Evolutionary conservation across 2,113 vertebrate genomes (phyloP), one percentile per base, ranked within the genome.

Genomic region (Neolamprologus sp.): DNA sequence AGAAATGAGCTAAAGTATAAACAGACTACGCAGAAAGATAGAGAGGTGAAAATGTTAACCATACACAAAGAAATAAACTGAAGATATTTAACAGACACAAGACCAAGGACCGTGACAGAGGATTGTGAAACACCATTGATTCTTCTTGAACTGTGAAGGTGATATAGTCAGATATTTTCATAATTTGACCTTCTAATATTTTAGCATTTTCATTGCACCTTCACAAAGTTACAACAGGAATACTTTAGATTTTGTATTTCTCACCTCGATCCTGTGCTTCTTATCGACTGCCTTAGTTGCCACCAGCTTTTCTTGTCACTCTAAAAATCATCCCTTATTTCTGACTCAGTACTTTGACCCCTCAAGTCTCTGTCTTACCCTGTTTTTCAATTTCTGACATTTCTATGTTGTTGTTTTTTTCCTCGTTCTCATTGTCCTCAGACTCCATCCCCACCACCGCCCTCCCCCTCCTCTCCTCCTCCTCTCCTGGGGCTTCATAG

Each of bases 321-420:
- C 57, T 85, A 28, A 87, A 90, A 88, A 58, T 14, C 13, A 82
- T 88, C 84, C 71, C 81, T 87, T 86, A 58, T 87, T 82, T 90
- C 80, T 92, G 87, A 93, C 87, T 90, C 91, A 92, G 51, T 78
- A 40, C 84, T 80, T 57, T 87, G 90, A 91, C 91, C 92, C 90
- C 86, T 88, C 16, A 85, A 90, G 89, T 91, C 89, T 93, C 84
- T 90, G 92, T 94, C 92, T 91, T 80, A 87, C 83, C 78, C 33
- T 71, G 30, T 92, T 93, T 91, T 75, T 93, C 73, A 37, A 28
- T 94, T 84, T 90, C 60, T 94, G 90, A 92, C 93, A 92, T 95
- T 84, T 33, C 71, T 63, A 63, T 86, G 87, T 94, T 94, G 87
- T 89, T 93, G 85, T 53, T 47, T 47, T 28, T 28, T 87, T 85